A percentile compares a stretch with the other conserved stretches of the same genome.
These are phyloP conservation scores for Byasa hedistus DNA, from an alignment of 2,888 invertebrate genomes.

Conservation along the genomic window DNA sequence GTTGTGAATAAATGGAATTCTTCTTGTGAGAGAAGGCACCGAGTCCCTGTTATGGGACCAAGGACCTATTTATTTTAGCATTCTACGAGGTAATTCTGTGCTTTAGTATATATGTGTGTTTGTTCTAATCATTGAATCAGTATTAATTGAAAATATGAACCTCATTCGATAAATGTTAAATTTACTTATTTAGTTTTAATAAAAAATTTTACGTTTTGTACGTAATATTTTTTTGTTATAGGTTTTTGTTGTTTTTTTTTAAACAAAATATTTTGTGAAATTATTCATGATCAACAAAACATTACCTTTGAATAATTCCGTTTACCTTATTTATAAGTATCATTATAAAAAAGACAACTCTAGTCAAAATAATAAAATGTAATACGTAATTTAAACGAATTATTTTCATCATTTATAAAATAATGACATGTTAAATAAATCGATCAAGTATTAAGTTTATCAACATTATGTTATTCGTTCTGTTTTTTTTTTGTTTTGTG, in stretches of 20 bases:
- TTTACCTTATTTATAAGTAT: constrained; percentile 9
- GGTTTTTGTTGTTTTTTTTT: background rate
- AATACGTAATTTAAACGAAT: constrained; percentile 17
- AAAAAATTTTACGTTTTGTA: background rate
- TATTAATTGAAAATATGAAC: constrained; percentile 23
- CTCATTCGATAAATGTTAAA: constrained; percentile 5
- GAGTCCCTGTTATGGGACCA: background rate
- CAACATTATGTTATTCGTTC: too few species aligned
- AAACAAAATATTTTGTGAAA: background rate
- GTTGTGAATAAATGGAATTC: too few species aligned
- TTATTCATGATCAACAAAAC: background rate
- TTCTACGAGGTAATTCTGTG: constrained; percentile 2
- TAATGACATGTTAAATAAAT: too few species aligned
- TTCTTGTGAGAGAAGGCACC: too few species aligned
- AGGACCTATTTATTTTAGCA: background rate
- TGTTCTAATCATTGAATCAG: constrained; percentile 10
- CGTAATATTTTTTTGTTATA: constrained; percentile 1
- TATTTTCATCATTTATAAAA: background rate
- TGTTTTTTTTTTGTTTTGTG: background rate
- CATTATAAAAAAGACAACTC: constrained; percentile 32
- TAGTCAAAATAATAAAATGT: constrained; percentile 47
- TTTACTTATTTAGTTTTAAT: background rate
- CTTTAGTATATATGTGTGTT: constrained; percentile 1
- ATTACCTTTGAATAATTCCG: constrained; percentile 7
- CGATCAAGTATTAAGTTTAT: too few species aligned